Evolutionary conservation across 2,113 vertebrate genomes (phyloP).

Genomic region (Pterocles orientalis): DNA sequence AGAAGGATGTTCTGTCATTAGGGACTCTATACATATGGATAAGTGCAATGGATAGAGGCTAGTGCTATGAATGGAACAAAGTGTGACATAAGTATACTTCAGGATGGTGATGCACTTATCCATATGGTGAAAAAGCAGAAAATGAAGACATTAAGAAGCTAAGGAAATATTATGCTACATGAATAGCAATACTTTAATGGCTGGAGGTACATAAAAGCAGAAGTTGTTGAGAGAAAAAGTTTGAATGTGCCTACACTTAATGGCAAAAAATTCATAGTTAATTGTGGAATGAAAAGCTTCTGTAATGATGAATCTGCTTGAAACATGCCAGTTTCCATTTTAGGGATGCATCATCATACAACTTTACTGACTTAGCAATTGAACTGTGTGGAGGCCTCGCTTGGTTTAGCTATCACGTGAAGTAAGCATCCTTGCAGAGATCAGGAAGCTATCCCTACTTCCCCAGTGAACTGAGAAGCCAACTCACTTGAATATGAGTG

Average conservation of each 20-base stretch:
- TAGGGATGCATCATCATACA: neutral
- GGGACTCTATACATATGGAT: neutral
- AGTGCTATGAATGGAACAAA: neutral
- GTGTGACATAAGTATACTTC: neutral
- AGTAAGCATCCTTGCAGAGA: neutral
- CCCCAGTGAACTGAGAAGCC: neutral
- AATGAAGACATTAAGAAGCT: neutral
- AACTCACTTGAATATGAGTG: neutral
- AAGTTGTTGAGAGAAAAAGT: neutral
- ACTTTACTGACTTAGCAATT: neutral
- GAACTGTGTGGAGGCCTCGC: neutral
- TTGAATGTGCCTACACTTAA: rapidly evolving
- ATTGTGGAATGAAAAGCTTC: neutral
- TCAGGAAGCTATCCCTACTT: neutral
- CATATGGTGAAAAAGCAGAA: neutral
- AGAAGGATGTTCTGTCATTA: neutral
- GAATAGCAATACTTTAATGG: neutral
- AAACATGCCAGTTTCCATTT: neutral
- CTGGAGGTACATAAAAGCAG: neutral
- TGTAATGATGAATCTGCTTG: neutral
- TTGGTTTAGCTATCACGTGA: neutral
- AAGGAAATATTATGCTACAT: neutral
- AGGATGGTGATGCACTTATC: neutral
- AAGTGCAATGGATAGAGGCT: neutral
- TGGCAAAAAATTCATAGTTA: neutral